Conservation (phyloP, 2,797 vertebrate genomes). For the Sebastes flavidus region DNA sequence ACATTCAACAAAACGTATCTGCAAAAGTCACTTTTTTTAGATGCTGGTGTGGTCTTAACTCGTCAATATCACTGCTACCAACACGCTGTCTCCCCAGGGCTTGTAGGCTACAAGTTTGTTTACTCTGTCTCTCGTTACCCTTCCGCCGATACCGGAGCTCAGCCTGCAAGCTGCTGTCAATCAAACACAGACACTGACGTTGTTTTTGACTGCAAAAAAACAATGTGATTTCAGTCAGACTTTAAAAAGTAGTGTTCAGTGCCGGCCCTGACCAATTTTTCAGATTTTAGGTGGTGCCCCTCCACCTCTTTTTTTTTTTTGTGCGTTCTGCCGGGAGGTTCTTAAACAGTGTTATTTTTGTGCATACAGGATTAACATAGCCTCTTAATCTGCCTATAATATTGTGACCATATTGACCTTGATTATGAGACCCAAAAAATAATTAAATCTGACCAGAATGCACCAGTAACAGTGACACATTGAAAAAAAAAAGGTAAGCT, state of each 20-base stretch:
- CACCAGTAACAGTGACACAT: too few species aligned
- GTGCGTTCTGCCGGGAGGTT: too few species aligned
- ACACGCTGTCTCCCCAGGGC: background rate
- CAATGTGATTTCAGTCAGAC: background rate
- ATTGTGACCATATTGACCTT: too few species aligned
- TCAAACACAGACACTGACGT: background rate
- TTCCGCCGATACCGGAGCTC: background rate
- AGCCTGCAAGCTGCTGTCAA: background rate
- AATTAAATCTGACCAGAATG: too few species aligned
- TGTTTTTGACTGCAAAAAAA: background rate
- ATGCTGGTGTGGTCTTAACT: background rate
- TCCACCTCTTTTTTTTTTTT: too few species aligned
- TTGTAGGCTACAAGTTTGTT: background rate
- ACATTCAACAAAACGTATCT: background rate
- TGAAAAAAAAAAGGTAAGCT: too few species aligned
- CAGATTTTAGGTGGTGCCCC: too few species aligned
- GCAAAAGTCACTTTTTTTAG: background rate
- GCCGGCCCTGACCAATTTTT: too few species aligned
- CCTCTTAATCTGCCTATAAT: too few species aligned
- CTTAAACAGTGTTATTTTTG: too few species aligned
- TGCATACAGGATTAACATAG: too few species aligned
- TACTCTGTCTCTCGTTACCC: background rate
- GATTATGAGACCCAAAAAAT: too few species aligned
- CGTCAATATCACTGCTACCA: background rate
- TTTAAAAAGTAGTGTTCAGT: background rate